These are phyloP conservation scores for Sebastolobus alascanus DNA, from an alignment of 2,797 vertebrate genomes.

Conservation along the genomic window DNA sequence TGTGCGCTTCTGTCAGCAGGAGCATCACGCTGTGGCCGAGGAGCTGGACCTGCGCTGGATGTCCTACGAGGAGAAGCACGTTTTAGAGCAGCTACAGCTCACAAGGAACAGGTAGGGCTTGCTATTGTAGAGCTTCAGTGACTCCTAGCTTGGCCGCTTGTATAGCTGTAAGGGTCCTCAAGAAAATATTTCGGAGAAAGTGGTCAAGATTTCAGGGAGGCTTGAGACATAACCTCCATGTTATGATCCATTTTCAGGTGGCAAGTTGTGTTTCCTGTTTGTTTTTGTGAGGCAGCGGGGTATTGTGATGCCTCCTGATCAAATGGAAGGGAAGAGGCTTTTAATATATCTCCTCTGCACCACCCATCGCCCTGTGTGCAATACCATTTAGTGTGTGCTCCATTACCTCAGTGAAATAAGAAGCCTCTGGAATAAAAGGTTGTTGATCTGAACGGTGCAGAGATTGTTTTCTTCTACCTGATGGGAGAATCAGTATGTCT, in stretches of 20 bases:
- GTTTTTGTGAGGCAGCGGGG: neutral
- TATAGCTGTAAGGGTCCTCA: neutral
- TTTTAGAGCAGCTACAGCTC: constrained; percentile 91
- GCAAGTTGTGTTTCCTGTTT: constrained; percentile 15
- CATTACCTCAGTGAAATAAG: constrained; percentile 15
- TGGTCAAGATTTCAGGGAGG: neutral
- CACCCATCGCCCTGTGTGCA: neutral
- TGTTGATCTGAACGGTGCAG: constrained; percentile 7
- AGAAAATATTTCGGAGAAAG: neutral
- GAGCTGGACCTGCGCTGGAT: constrained; percentile 89
- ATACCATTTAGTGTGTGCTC: neutral
- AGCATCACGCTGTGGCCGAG: constrained; percentile 91
- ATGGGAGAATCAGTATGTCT: neutral
- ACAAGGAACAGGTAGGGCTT: constrained; percentile 88
- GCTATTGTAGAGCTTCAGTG: neutral
- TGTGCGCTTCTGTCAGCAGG: constrained; percentile 92
- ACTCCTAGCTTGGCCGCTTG: neutral
- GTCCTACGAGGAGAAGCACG: constrained; percentile 89
- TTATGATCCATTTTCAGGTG: neutral
- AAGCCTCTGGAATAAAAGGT: neutral
- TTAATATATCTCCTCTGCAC: constrained; percentile 4
- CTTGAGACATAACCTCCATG: neutral
- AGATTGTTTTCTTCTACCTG: neutral
- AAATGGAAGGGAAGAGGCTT: constrained; percentile 7
- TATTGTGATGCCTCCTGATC: constrained; percentile 7